Conservation (phyloP, 2,113 vertebrate species). For the Peromyscus polionotus region DNA sequence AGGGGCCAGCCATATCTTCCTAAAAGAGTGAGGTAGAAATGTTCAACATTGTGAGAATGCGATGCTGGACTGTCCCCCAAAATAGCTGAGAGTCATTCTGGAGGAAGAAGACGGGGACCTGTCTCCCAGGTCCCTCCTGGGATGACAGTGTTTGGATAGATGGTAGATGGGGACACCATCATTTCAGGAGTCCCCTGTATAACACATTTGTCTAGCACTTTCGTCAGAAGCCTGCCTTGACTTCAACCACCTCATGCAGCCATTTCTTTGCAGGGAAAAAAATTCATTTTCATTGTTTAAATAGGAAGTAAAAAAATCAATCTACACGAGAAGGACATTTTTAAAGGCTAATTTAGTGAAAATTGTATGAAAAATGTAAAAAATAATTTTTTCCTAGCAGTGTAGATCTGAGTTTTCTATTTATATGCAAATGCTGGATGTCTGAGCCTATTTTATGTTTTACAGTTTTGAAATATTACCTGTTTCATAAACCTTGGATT, state of each 20-base stretch:
- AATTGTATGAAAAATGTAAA: conserved; percentile 78
- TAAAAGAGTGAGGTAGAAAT: neutral
- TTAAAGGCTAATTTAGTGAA: conserved; percentile 81
- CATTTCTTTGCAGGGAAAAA: conserved; percentile 4
- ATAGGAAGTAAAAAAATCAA: conserved; percentile 73
- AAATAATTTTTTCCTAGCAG: conserved; percentile 70
- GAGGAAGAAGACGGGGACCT: neutral
- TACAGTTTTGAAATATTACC: conserved; percentile 75
- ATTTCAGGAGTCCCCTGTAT: neutral
- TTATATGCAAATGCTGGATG: conserved; percentile 81
- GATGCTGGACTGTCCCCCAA: neutral
- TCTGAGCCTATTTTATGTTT: conserved; percentile 44
- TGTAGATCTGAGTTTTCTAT: conserved; percentile 71
- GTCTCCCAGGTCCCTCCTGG: neutral
- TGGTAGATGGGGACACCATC: rapidly evolving
- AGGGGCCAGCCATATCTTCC: neutral
- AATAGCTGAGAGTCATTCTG: neutral
- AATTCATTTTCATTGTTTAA: conserved; percentile 74
- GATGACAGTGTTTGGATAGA: neutral
- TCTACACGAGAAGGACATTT: conserved; percentile 77
- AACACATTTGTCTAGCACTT: neutral
- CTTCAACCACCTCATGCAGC: neutral
- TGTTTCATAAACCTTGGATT: conserved; percentile 67
- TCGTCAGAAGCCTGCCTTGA: neutral
- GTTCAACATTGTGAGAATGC: no score